Evolutionary conservation across 2,888 invertebrate genomes (phyloP).

Genomic region (Nysson spinosus): DNA sequence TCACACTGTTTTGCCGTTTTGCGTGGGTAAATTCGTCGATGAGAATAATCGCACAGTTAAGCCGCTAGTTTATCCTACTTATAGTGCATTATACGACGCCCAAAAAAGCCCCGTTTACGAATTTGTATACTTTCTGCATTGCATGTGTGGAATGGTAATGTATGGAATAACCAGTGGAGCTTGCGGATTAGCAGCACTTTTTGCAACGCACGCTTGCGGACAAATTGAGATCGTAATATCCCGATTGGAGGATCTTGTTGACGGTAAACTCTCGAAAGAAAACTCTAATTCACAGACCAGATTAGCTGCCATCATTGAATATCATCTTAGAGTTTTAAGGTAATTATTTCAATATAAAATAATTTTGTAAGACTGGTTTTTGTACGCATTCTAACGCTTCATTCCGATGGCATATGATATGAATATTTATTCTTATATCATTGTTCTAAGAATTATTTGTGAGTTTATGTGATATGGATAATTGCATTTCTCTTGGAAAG

Average conservation of each 20-base stretch:
- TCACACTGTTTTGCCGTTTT: constrained; percentile 32
- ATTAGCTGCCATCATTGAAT: constrained; percentile 42
- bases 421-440: no score
- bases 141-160: constrained; percentile 55
- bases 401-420: no score
- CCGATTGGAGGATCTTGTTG: constrained; percentile 10
- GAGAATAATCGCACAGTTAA: constrained; percentile 50
- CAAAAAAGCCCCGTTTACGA: constrained; percentile 60
- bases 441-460: no score
- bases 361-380: no score
- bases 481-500: no score
- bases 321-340: constrained; percentile 47
- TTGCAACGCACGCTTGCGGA: constrained; percentile 54
- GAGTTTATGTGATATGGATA: no score
- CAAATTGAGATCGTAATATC: constrained; percentile 45
- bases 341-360: constrained; percentile 8
- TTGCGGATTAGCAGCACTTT: constrained; percentile 52
- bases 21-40: constrained; percentile 2
- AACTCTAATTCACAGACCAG: constrained; percentile 6
- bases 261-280: not conserved
- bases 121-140: constrained; percentile 61
- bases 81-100: constrained; percentile 51
- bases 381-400: no score
- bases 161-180: constrained; percentile 52
- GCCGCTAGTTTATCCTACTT: constrained; percentile 55